Base-by-base conservation (phyloP, 2,888 invertebrate species). In the Parascotia fuliginaria region DNA sequence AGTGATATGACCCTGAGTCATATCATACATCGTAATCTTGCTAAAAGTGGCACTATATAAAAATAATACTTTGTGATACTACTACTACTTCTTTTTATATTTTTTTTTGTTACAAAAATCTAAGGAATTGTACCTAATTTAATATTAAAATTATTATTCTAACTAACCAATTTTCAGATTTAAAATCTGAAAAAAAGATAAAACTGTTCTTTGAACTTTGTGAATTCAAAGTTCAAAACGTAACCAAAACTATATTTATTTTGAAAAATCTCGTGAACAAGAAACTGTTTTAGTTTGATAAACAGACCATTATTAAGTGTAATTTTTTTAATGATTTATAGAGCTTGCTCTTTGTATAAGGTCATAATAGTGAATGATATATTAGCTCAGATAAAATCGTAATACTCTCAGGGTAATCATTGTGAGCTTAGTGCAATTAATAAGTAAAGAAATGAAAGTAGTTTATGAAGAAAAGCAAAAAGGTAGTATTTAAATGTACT, bases 211-310 rank as follows among this genome's bases (percentile, higher is more conserved):
- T n/a, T n/a, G n/a, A n/a, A n/a, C n/a, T n/a, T n/a, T n/a, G n/a
- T n/a, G n/a, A n/a, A 33, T 15, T 49, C 54, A 60, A 56, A 13
- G 40, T 51, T 52, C 48, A 48, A 57, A 46, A 44, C 40, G 40
- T 19, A 24, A 40, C 56, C 36, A 27, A 64, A 64, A 63, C 63
- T 65, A 24, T 60, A 65, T 65, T 64, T 64, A 12, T 53, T 64
- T 50, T 53, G 48, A 38, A 11, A 27, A 48, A 3, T 24, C 22
- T 33, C 42, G 44, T 43, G 39, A 3, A 19, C 6, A 3, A 4
- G 19, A 37, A 19, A n/a, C n/a, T 41, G 56, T 56, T 34, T 54
- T 14, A 36, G 43, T 36, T 41, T 43, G 29, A 42, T 40, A 47
- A 54, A 40, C 43, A 48, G 46, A 32, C n/a, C 9, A 15, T 43